A percentile compares a stretch with the other conserved stretches of the same genome.
Evolutionary conservation across 2,888 invertebrate species (phyloP).

Genomic region (Synanthedon andrenaeformis): DNA sequence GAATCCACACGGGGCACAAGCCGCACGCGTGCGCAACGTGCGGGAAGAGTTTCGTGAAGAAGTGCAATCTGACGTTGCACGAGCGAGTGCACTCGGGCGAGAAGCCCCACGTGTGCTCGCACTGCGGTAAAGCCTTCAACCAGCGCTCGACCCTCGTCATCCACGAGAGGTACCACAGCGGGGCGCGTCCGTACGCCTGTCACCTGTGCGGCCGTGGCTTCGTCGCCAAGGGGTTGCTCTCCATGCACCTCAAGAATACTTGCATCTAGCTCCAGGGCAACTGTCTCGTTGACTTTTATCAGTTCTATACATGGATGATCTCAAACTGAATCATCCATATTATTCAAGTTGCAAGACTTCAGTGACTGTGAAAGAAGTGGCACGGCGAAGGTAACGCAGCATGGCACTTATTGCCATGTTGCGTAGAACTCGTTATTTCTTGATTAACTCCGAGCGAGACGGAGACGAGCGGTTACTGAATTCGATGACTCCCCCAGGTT

Average conservation of each 20-base stretch:
- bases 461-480: conserved; percentile 1
- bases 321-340: no score
- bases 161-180: conserved; percentile 72
- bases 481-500: neutral
- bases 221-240: conserved; percentile 73
- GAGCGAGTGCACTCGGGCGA: conserved; percentile 73
- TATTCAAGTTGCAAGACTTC: no score
- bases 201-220: conserved; percentile 72
- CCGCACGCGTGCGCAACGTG: conserved; percentile 70
- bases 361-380: no score
- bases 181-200: conserved; percentile 71
- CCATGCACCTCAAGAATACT: conserved; percentile 71
- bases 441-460: no score
- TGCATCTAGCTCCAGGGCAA: no score
- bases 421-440: no score
- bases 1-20: conserved; percentile 74
- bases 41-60: conserved; percentile 71
- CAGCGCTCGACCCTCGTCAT: conserved; percentile 72
- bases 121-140: conserved; percentile 73
- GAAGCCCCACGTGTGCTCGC: conserved; percentile 72
- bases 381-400: no score
- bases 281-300: no score
- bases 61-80: conserved; percentile 71
- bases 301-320: no score
- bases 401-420: no score